These are phyloP conservation scores for Clarias platycephalus DNA, from an alignment of 2,797 vertebrate genomes.

Conservation along the genomic window DNA sequence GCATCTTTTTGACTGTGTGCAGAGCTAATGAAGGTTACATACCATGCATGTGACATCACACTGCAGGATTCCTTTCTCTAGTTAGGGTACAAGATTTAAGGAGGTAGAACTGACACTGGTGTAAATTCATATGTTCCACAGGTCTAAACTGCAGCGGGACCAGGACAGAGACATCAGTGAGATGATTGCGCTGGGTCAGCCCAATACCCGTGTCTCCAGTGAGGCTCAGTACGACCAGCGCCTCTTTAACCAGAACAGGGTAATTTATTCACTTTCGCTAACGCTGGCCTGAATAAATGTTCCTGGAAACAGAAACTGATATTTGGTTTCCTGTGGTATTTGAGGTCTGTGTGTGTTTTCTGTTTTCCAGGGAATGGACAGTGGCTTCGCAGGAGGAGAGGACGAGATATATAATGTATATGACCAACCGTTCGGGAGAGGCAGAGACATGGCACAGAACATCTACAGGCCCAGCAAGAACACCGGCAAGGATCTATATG, in stretches of 20 bases:
- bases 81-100: background rate
- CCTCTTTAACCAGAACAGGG: constrained; percentile 95
- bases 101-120: background rate
- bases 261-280: constrained; percentile 55
- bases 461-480: constrained; percentile 95
- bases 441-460: constrained; percentile 92
- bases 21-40: background rate
- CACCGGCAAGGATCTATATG: constrained; percentile 86
- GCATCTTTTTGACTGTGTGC: background rate
- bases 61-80: background rate
- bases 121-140: constrained; percentile 55
- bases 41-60: background rate
- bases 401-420: constrained; percentile 95
- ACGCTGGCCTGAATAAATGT: background rate
- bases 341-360: background rate
- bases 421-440: constrained; percentile 88
- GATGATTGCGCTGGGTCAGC: constrained; percentile 89
- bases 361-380: constrained; percentile 87
- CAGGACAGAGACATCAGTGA: constrained; percentile 97
- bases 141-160: constrained; percentile 94
- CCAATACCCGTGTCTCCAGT: constrained; percentile 85
- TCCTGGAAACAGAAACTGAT: background rate
- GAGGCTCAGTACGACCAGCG: constrained; percentile 94
- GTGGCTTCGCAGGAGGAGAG: constrained; percentile 93
- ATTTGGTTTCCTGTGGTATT: no score